Evolutionary conservation across 1,140 invertebrate species (phyloP).

Genomic region (Hestina assimilis): DNA sequence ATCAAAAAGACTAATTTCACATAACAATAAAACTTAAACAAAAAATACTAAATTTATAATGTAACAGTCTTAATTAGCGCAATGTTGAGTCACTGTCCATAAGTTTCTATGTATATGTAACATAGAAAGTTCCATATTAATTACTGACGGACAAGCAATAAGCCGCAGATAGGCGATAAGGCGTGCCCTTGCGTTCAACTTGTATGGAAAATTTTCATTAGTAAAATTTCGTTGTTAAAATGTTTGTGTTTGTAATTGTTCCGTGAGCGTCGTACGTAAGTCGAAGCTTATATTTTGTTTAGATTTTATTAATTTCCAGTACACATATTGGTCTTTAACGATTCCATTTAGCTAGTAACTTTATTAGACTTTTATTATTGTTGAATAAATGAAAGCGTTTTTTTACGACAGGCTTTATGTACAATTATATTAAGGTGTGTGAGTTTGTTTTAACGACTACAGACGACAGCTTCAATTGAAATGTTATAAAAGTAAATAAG

Average conservation of each 20-base stretch:
- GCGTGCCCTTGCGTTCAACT: constrained; percentile 44
- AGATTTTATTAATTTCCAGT: constrained; percentile 32
- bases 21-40: neutral
- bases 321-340: constrained; percentile 16
- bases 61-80: constrained; percentile 24
- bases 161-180: constrained; percentile 66
- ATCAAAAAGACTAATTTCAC: no score
- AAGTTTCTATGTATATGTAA: constrained; percentile 26
- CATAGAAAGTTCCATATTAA: constrained; percentile 59
- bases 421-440: neutral
- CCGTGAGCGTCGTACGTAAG: constrained; percentile 42
- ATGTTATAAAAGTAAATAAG: no score
- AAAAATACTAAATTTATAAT: neutral
- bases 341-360: neutral
- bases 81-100: constrained; percentile 12
- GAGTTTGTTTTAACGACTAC: no score
- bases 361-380: constrained; percentile 8
- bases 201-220: constrained; percentile 72
- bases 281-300: constrained; percentile 54
- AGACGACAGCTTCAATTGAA: no score
- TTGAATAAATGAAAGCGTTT: neutral
- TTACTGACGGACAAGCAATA: constrained; percentile 58
- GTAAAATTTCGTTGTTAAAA: constrained; percentile 64
- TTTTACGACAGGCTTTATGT: neutral
- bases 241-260: constrained; percentile 65